These are phyloP conservation scores for Spisula solida DNA, from an alignment of 2,888 invertebrate species.

Conservation along the genomic window DNA sequence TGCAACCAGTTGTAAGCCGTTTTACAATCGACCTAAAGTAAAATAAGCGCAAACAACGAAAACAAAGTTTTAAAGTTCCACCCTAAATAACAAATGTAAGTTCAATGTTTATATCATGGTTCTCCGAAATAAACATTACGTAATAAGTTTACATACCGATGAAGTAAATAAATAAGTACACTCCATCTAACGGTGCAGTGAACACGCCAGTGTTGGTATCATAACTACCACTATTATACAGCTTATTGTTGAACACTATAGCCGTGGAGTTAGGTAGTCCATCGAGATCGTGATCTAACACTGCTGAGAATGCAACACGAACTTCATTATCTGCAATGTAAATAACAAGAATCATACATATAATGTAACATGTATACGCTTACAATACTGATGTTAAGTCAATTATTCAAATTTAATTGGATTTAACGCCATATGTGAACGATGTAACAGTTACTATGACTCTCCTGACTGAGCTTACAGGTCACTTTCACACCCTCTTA, in stretches of 20 bases:
- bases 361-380: not conserved
- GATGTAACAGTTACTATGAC: too few relatives aligned
- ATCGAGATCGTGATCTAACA: conserved; percentile 45
- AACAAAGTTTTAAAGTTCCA: too few relatives aligned
- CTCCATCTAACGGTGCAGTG: conserved; percentile 28
- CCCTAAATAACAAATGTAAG: too few relatives aligned
- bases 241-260: not conserved
- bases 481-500: too few relatives aligned
- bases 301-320: conserved; percentile 32
- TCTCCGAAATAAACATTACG: not conserved
- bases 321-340: not conserved
- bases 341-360: not conserved
- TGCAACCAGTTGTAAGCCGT: too few relatives aligned
- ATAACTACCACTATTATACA: conserved; percentile 23
- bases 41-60: too few relatives aligned
- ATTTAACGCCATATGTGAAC: too few relatives aligned
- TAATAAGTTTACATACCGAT: conserved; percentile 29
- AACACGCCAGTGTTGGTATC: conserved; percentile 27
- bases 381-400: not conserved
- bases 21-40: too few relatives aligned
- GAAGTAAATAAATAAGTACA: conserved; percentile 50
- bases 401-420: not conserved
- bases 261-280: conserved; percentile 21
- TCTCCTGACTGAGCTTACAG: too few relatives aligned
- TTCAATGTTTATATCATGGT: too few relatives aligned